Evolutionary conservation across 2,797 vertebrate species (phyloP), one percentile per base, ranked within the genome.

Genomic region (Parauchenoglanis punctatus): DNA sequence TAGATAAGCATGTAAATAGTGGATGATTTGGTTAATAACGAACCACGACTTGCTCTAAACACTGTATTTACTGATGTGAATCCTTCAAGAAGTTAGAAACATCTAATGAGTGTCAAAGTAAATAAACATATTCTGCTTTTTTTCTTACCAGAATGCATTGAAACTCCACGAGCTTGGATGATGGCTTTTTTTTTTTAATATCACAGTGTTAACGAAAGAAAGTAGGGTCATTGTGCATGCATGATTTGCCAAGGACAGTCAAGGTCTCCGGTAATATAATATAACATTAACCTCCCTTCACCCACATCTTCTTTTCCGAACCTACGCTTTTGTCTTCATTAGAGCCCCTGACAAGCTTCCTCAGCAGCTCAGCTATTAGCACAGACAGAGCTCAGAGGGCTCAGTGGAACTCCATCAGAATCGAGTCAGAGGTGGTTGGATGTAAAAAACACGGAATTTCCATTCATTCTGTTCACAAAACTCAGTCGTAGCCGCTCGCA

Each of bases 181-280:
- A 86, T 73, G 20, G 77, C 49, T 68, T 87, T n/a, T 82, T 73
- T 73, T 58, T 67, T 31, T 35, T n/a, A 31, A 1, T 25, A 73
- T 87, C 83, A 20, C 46, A 73, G 49, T 65, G 86, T 86, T 83
- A 84, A 73, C 15, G 25, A 84, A 87, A 88, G 70, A 82, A 49
- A 83, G 52, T 67, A 59, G 63, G 88, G 84, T 86, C 84, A 78
- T 25, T 40, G 28, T 78, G 85, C 84, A 77, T 49, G 76, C 85
- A 86, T 87, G 87, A 92, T 92, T 89, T 91, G 89, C 87, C 92
- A 92, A 92, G 91, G 92, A 91, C 92, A 90, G 75, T 56, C 78
- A 88, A 90, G 87, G 89, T 92, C 89, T 92, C 92, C 91, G n/a
- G 81, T 54, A 63, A 77, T 94, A 95, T 94, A 94, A 92, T 90